phyloP scores from a whole-genome alignment of 2,888 invertebrate genomes.

The Tetropium fuscum region DNA sequence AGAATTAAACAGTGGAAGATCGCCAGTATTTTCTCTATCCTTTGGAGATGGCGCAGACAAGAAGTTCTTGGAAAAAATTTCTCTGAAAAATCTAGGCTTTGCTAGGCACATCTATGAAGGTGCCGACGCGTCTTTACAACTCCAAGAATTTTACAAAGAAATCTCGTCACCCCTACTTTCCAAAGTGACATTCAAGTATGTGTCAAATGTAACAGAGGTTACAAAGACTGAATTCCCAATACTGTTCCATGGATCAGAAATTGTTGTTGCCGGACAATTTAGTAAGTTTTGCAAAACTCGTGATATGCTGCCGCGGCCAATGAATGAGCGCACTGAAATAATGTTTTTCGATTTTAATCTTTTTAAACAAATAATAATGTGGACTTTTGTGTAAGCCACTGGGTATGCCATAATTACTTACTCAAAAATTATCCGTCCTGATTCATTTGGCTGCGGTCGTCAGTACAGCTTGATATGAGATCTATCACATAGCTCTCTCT shows the following conservation, averaged over 20 bases:
- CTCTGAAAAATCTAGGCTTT: slow-evolving; percentile 75
- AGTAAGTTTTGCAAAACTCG: too few relatives aligned
- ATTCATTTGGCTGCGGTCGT: too few relatives aligned
- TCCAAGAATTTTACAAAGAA: slow-evolving; percentile 76
- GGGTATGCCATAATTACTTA: too few relatives aligned
- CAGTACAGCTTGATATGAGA: too few relatives aligned
- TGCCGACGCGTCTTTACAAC: slow-evolving; percentile 76
- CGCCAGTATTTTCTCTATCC: slow-evolving; percentile 75
- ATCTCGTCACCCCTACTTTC: slow-evolving; percentile 77
- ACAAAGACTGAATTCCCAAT: slow-evolving; percentile 71
- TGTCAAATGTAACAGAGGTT: slow-evolving; percentile 69
- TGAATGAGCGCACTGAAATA: too few relatives aligned
- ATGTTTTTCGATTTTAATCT: too few relatives aligned
- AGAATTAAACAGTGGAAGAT: slow-evolving; percentile 67
- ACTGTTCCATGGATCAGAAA: slow-evolving; percentile 74
- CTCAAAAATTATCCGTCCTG: too few relatives aligned
- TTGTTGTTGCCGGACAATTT: slow-evolving; percentile 72
- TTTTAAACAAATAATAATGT: too few relatives aligned
- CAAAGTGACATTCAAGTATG: slow-evolving; percentile 75
- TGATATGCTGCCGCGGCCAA: too few relatives aligned
- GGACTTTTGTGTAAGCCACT: too few relatives aligned
- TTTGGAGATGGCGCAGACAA: slow-evolving; percentile 79
- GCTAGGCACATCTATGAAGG: slow-evolving; percentile 79
- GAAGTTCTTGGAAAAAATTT: slow-evolving; percentile 74
- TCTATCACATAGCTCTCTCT: too few relatives aligned